Conservation (phyloP, 2,797 vertebrate genomes). For the Prionace glauca region DNA sequence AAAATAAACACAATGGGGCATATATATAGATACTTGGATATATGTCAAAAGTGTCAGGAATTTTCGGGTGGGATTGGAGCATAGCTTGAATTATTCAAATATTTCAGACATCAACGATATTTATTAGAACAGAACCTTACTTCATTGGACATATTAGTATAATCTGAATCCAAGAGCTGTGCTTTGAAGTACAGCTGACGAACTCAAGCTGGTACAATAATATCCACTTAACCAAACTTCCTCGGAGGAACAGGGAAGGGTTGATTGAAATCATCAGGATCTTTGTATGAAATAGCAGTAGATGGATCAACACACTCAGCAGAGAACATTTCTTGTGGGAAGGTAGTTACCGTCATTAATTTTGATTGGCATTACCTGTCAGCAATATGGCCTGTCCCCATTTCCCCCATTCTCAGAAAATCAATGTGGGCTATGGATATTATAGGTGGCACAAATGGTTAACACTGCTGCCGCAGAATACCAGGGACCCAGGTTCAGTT, state of each 20-base stretch:
- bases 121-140: neutral
- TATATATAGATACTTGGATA: neutral
- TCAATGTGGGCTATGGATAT: neutral
- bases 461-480: no score
- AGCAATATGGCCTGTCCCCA: neutral
- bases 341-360: neutral
- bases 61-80: constrained; percentile 18
- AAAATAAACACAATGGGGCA: neutral
- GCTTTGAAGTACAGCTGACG: neutral
- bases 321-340: neutral
- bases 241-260: neutral
- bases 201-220: neutral
- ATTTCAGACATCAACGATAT: neutral
- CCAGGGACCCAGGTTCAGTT: no score
- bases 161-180: neutral
- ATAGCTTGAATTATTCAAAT: neutral
- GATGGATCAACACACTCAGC: neutral
- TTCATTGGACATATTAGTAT: neutral
- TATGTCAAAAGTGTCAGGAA: neutral
- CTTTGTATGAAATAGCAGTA: neutral
- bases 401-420: neutral
- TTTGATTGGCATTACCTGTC: neutral
- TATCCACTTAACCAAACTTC: neutral
- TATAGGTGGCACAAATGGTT: no score
- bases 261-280: neutral